Conservation (phyloP, 2,113 vertebrate genomes). For the Riparia riparia region DNA sequence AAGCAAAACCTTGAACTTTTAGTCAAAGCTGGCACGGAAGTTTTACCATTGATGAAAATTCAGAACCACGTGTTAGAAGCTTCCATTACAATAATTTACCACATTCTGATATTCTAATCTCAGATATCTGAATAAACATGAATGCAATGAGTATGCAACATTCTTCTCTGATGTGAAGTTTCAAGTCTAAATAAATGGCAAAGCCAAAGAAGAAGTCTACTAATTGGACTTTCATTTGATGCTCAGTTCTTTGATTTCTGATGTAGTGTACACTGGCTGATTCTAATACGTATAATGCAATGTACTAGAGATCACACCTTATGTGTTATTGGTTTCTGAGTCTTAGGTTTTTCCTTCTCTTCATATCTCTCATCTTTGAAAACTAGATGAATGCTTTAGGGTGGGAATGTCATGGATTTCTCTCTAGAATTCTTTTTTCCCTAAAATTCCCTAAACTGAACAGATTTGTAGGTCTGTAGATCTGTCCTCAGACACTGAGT, state of each 20-base stretch:
- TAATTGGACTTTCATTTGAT: neutral
- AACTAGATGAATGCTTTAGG: neutral
- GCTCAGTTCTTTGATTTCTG: neutral
- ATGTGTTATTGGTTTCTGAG: neutral
- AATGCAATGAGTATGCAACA: neutral
- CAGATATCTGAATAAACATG: rapidly evolving
- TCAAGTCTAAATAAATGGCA: neutral
- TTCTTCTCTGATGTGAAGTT: neutral
- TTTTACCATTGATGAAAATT: neutral
- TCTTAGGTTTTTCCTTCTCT: neutral
- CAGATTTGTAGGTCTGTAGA: neutral
- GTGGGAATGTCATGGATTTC: neutral
- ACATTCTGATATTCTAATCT: neutral
- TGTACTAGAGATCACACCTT: neutral
- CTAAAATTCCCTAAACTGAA: neutral
- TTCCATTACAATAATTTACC: neutral
- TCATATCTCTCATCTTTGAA: neutral
- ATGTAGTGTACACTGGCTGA: neutral
- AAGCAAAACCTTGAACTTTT: neutral
- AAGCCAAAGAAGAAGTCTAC: neutral
- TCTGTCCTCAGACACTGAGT: neutral
- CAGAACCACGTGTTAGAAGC: rapidly evolving
- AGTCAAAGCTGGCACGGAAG: rapidly evolving
- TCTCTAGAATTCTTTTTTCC: neutral
- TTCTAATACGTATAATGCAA: neutral